Conservation (phyloP, 2,113 vertebrate species). For the Neodontobutis hainanensis region DNA sequence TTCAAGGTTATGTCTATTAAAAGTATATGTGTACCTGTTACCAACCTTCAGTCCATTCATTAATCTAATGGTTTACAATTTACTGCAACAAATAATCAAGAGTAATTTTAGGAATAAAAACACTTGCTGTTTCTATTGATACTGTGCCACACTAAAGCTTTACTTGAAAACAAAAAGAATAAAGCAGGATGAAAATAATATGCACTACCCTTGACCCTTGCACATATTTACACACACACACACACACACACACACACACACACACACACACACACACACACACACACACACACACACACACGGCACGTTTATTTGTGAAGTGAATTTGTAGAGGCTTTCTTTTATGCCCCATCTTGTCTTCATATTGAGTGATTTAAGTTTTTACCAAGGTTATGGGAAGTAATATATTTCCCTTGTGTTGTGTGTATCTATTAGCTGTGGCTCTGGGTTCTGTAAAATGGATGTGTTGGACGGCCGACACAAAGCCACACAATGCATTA, state of each 20-base stretch:
- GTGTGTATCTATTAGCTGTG: conserved; percentile 23
- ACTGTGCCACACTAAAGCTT: not conserved
- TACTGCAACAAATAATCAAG: no score
- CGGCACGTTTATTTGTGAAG: conserved; percentile 15
- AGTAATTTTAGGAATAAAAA: conserved; percentile 3
- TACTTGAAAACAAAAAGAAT: not conserved
- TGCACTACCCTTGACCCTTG: not conserved
- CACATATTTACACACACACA: conserved; percentile 8
- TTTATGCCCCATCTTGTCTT: conserved; percentile 22
- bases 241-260: conserved; percentile 10
- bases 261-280: conserved; percentile 18
- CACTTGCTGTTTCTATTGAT: not conserved
- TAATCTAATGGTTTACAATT: no score
- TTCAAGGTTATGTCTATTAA: no score
- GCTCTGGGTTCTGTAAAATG: conserved; percentile 12
- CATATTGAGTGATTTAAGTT: conserved; percentile 35
- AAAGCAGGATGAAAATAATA: not conserved
- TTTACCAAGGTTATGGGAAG: conserved; percentile 7
- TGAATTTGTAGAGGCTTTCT: conserved; percentile 25
- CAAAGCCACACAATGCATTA: conserved; percentile 45
- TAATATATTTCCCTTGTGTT: conserved; percentile 35
- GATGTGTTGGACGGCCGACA: conserved; percentile 28
- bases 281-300: conserved; percentile 14
- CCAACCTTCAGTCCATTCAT: no score
- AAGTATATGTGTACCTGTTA: no score